phyloP scores from a whole-genome alignment of 2,888 invertebrate species.

The Dimorphilus gyrociliatus region DNA sequence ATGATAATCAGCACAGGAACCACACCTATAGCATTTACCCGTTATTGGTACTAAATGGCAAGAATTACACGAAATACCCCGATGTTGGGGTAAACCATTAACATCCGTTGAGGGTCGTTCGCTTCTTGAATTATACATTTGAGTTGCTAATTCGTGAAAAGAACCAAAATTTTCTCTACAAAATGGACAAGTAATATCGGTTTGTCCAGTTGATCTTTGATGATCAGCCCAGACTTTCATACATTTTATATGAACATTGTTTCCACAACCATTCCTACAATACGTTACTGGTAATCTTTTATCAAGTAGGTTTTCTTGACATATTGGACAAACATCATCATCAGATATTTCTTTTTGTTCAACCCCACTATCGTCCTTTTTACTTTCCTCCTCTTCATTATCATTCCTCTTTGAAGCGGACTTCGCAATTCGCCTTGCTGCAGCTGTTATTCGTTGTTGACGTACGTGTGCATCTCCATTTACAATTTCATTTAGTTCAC shows the following conservation, averaged over 20 bases:
- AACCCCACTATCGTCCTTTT: constrained; percentile 5
- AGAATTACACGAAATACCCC: constrained; percentile 22
- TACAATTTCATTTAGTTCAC: constrained; percentile 33
- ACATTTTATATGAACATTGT: constrained; percentile 38
- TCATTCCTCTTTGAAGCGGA: not conserved
- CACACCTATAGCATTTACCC: constrained; percentile 36
- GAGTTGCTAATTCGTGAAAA: constrained; percentile 7
- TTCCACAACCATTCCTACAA: constrained; percentile 38
- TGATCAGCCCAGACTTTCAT: constrained; percentile 39
- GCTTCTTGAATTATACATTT: not conserved
- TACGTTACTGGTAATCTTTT: constrained; percentile 34
- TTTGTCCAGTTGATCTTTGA: constrained; percentile 25
- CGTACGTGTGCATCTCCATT: constrained; percentile 15
- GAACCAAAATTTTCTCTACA: constrained; percentile 38
- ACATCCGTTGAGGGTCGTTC: constrained; percentile 7
- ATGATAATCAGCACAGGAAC: constrained; percentile 23
- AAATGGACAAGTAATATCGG: constrained; percentile 32
- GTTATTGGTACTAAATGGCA: constrained; percentile 27
- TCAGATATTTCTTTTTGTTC: constrained; percentile 27
- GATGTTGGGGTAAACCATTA: constrained; percentile 19
- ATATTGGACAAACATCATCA: constrained; percentile 38
- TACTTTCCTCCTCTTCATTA: not conserved
- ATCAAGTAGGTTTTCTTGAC: constrained; percentile 34
- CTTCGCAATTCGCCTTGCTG: not conserved
- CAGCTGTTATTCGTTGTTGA: constrained; percentile 11